phyloP scores from a whole-genome alignment of 92 coral and sea anemone genomes.

The Bergia puertoricense region DNA sequence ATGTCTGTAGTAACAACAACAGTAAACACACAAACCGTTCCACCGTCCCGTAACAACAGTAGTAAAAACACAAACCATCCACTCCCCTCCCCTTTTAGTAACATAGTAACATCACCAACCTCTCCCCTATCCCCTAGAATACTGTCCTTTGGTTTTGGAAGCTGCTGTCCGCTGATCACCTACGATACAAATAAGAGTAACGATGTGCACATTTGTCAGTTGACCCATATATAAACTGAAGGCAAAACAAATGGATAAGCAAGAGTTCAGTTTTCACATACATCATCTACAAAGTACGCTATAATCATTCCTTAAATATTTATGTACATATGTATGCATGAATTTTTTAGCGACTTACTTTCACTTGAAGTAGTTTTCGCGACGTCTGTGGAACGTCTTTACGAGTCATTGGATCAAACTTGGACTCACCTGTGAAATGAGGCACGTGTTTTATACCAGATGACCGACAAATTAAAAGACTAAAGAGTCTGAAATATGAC shows the following conservation, averaged over 20 bases:
- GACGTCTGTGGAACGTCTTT: conserved; percentile 53
- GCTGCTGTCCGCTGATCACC: conserved; percentile 87
- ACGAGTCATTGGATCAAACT: conserved; percentile 77
- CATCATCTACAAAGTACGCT: not conserved
- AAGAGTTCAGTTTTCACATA: too few relatives aligned
- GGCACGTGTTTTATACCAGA: too few relatives aligned
- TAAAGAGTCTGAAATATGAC: too few relatives aligned
- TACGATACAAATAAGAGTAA: not conserved
- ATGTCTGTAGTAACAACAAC: too few relatives aligned
- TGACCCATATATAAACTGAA: too few relatives aligned
- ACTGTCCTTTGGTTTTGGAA: conserved; percentile 85
- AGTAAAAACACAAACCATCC: too few relatives aligned
- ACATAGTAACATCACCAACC: conserved; percentile 43
- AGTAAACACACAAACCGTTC: too few relatives aligned
- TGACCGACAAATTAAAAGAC: too few relatives aligned
- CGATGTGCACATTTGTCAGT: not conserved
- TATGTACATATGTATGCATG: too few relatives aligned
- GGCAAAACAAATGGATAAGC: too few relatives aligned
- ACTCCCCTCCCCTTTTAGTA: too few relatives aligned
- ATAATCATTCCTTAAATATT: not conserved
- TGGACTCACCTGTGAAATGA: conserved; percentile 48
- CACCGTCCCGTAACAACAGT: too few relatives aligned
- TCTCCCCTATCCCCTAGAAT: conserved; percentile 88
- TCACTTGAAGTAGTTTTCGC: conserved; percentile 60
- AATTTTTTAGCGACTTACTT: conserved; percentile 35